Base-by-base conservation (phyloP, 2,888 invertebrate genomes). In the Drosophila prostipennis region DNA sequence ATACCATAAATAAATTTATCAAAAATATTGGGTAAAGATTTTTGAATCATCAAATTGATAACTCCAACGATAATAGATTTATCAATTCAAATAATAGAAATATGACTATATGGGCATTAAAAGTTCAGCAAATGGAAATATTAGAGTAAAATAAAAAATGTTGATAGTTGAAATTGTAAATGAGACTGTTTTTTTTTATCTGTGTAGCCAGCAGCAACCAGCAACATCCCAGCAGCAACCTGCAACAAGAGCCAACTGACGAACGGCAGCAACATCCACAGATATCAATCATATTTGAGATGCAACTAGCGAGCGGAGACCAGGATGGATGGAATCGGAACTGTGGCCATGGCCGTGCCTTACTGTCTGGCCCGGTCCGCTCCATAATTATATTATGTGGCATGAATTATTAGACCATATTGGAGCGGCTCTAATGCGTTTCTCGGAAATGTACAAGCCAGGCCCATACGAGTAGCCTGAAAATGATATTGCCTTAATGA, bases 391-490 rank as follows among this genome's bases (percentile, higher is more conserved):
- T 87, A 89, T 89, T 89, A 89, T 89, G 87, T 89, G 90, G 87
- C 86, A 89, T 89, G 90, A 90, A 89, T 90, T 89, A 89, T 89
- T 90, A 89, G 89, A 90, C 89, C 89, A 90, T 89, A 89, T 89
- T 90, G 87, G 89, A 79, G 74, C 74, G 82, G 72, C 79, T 85
- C 85, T 85, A 89, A 90, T 90, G 84, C 82, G 89, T 90, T 89
- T 90, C 89, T 87, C 75, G 87, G 87, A 88, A 87, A 87, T 77
- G 77, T 73, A 73, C 61, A 45, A 61, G 59, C 32, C 45, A 43
- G 48, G 8, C 32, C 61, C 29, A 37, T 19, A 61, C 49, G 43
- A 56, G 53, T 13, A 74, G 89, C 80, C 88, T 89, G 89, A 87
- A 90, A 90, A 83, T 84, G 83, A 89, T 89, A 86, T 86, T 83